Evolutionary conservation across 2,113 vertebrate species (phyloP).

Genomic region (Ceyx cyanopectus): DNA sequence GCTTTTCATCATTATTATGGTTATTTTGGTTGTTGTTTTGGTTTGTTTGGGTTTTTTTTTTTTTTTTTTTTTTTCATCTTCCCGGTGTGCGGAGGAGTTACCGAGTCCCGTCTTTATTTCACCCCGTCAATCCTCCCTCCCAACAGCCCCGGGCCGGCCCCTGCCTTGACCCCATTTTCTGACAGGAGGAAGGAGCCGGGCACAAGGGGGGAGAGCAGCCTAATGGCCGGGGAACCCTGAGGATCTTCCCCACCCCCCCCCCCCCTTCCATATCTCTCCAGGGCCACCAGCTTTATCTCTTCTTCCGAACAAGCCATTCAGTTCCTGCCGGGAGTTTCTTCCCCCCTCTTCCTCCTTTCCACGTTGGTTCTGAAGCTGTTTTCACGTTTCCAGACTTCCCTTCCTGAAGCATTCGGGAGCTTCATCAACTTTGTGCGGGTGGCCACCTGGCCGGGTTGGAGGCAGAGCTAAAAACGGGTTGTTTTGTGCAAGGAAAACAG

Average conservation of each 20-base stretch:
- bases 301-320: not conserved
- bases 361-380: conserved; percentile 9
- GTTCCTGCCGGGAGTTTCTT: not conserved
- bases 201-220: not conserved
- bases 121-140: not conserved
- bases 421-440: not conserved
- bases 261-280: not conserved
- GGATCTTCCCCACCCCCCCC: not conserved
- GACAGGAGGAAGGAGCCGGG: not conserved
- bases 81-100: not conserved
- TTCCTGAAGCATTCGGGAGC: not conserved
- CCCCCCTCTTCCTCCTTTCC: not conserved
- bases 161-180: conserved; percentile 41
- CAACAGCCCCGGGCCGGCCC: not conserved
- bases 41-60: not conserved
- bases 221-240: conserved; percentile 25
- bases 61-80: not conserved
- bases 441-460: not conserved
- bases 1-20: not conserved
- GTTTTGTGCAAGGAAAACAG: not conserved
- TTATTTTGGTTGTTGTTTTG: not conserved
- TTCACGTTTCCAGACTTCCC: conserved; percentile 25
- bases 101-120: not conserved
- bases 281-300: not conserved
- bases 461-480: conserved; percentile 13